Conservation (phyloP, 2,113 vertebrate species). For the Anguilla japonica region DNA sequence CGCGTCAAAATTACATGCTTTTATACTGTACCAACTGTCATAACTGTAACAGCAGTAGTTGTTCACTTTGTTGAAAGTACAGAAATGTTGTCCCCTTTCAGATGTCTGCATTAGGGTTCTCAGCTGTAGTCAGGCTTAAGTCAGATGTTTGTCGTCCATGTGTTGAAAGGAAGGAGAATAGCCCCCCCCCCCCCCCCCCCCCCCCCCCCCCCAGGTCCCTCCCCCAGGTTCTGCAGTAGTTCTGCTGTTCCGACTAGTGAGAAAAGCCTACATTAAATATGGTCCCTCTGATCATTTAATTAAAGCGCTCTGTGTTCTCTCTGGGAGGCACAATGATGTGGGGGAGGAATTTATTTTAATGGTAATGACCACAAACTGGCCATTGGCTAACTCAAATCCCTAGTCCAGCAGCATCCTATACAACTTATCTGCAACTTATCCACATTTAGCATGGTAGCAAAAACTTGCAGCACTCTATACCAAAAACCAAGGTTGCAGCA, state of each 20-base stretch:
- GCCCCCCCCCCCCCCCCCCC: too few relatives aligned
- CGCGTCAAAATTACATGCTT: not conserved
- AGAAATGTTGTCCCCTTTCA: not conserved
- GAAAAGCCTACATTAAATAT: conserved; percentile 6
- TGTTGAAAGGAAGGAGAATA: not conserved
- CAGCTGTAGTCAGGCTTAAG: conserved; percentile 9
- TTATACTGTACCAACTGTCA: too few relatives aligned
- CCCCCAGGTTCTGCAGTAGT: not conserved
- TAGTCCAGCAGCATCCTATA: not conserved
- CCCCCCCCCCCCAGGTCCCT: too few relatives aligned
- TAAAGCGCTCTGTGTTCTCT: not conserved
- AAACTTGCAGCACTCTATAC: not conserved
- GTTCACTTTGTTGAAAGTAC: conserved; percentile 15
- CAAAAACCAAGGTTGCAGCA: not conserved
- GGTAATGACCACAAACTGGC: too few relatives aligned
- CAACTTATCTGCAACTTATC: not conserved
- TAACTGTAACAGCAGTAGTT: conserved; percentile 27
- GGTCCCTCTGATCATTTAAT: not conserved
- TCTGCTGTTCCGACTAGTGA: not conserved
- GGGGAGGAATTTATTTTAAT: not conserved
- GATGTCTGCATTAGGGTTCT: not conserved
- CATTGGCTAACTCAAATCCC: too few relatives aligned
- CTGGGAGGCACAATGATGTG: not conserved
- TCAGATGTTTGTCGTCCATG: not conserved
- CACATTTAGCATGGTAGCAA: not conserved